Percentiles rank a stretch among this genome's conserved stretches.
Conservation (phyloP, 2,888 invertebrate species). For the Pyrocoelia pectoralis region DNA sequence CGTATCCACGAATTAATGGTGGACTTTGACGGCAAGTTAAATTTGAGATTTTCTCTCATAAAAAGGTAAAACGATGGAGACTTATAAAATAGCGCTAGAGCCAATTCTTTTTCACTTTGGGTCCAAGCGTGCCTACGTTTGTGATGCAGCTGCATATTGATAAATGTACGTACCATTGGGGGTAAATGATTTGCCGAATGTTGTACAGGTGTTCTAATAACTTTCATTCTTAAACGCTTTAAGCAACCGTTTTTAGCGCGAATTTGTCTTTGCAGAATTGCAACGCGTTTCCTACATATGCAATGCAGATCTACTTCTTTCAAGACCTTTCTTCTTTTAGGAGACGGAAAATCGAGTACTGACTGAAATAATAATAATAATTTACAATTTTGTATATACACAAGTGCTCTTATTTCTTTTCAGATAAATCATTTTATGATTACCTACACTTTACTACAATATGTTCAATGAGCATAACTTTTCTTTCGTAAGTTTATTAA, state of each 20-base stretch:
- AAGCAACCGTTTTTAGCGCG: not conserved
- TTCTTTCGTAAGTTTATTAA: not conserved
- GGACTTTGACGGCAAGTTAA: not conserved
- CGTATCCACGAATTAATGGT: constrained; percentile 5
- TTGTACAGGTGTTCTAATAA: not conserved
- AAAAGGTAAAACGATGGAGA: not conserved
- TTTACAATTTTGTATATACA: not conserved
- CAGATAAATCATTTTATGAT: too few species aligned
- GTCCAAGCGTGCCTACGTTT: not conserved
- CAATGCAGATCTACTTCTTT: not conserved
- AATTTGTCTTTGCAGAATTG: not conserved
- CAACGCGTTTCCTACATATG: not conserved
- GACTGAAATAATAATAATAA: not conserved
- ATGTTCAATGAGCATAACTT: too few species aligned
- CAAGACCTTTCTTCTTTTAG: not conserved
- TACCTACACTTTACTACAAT: too few species aligned
- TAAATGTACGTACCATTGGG: too few species aligned
- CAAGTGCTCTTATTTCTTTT: too few species aligned
- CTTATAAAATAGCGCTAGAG: not conserved
- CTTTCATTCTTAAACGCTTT: not conserved
- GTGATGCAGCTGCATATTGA: not conserved
- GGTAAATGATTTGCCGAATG: not conserved
- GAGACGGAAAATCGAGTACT: not conserved
- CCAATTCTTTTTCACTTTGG: not conserved
- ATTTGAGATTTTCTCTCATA: not conserved